Base-by-base conservation (phyloP, 2,113 vertebrate species). In the Dasyornis broadbenti region DNA sequence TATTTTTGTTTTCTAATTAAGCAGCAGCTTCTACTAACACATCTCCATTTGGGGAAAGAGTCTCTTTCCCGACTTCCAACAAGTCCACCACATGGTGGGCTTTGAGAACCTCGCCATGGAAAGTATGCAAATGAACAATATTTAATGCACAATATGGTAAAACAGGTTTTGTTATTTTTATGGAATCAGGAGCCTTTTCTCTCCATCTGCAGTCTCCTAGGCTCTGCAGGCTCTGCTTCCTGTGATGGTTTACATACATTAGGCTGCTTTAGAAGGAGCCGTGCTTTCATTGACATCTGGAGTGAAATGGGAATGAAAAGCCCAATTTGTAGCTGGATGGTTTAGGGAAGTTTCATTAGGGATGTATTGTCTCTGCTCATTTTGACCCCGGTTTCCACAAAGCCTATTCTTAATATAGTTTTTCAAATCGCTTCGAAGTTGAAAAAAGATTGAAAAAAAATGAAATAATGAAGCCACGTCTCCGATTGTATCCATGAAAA, bases 111-210 rank as follows among this genome's bases (percentile, higher is more conserved):
- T 89, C 66, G 59, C 93, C 89, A 89, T 49, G 92, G 77, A 92
- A 94, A 95, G 82, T 82, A 96, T 96, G 96, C 86, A 97, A 96
- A 96, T 96, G 94, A 96, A 97, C 93, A 97, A 96, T 96, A 96
- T 96, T 96, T 93, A 91, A 89, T 95, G 89, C 92, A 94, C 95
- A 95, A 96, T 95, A 95, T 95, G 95, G 92, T 95, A 93, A 95
- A 96, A 94, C 95, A 95, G 96, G 92, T 95, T 96, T 96, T 96
- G 95, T 95, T 93, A 96, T 96, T 96, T 94, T 89, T 86, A 81
- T 92, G 94, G 93, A 96, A 96, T 96, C 92, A 97, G 96, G 90
- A 96, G 96, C 90, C 92, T 95, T 95, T 96, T 97, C 86, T 96
- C 89, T 96, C 95, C 95, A 96, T 96, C 94, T 96, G 94, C 96